A percentile compares a stretch with the other conserved stretches of the same genome.
These are phyloP conservation scores for Ariolimax columbianus DNA, from an alignment of 2,888 invertebrate species.

Conservation along the genomic window DNA sequence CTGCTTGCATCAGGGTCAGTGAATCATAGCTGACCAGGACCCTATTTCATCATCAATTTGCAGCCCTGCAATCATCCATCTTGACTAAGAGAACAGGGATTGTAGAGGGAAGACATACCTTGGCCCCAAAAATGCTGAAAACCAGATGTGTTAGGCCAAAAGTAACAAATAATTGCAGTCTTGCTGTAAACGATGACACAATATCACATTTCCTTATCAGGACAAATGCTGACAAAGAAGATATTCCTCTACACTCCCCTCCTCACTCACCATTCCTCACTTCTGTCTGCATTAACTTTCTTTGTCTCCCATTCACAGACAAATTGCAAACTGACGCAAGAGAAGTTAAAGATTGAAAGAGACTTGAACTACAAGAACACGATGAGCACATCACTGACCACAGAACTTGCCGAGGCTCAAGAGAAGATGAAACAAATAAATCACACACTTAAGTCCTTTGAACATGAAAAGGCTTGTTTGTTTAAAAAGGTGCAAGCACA, in stretches of 20 bases:
- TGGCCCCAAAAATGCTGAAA: too few relatives aligned
- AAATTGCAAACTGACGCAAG: conserved; percentile 28
- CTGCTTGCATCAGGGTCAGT: too few relatives aligned
- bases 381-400: conserved; percentile 17
- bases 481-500: conserved; percentile 11
- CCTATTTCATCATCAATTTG: too few relatives aligned
- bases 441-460: conserved; percentile 14
- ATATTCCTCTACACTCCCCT: neutral
- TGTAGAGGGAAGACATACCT: too few relatives aligned
- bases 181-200: too few relatives aligned
- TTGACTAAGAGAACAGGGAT: too few relatives aligned
- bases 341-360: conserved; percentile 28
- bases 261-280: neutral
- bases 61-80: too few relatives aligned
- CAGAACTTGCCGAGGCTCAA: conserved; percentile 16
- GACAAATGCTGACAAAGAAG: too few relatives aligned
- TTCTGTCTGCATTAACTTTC: neutral
- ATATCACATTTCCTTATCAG: too few relatives aligned
- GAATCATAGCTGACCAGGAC: too few relatives aligned
- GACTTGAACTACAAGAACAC: conserved; percentile 20
- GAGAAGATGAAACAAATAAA: conserved; percentile 31
- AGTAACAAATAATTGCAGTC: too few relatives aligned
- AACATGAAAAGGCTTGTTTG: conserved; percentile 9
- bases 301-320: neutral
- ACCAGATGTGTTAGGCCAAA: too few relatives aligned